Base-by-base conservation (phyloP, 1,140 invertebrate species). In the Nylanderia fulva region DNA sequence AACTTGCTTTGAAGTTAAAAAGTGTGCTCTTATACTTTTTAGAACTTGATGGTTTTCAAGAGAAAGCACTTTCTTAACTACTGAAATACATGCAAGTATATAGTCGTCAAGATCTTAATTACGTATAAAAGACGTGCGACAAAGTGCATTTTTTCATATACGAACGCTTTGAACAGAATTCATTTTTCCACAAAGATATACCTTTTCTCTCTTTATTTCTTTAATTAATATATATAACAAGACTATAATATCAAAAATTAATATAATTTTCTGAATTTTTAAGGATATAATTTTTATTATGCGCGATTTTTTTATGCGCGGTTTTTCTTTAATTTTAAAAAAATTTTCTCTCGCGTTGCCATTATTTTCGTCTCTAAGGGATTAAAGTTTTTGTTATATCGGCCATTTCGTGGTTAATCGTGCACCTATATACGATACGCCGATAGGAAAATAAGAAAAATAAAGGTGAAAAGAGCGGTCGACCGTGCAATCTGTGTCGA, bases 391-490 rank as follows among this genome's bases (percentile, higher is more conserved):
- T 45, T 52, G 8, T 72, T 61, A 33, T 36, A 24, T 48, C 18
- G 33, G 24, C 42, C 13, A 39, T 15, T 48, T n/a, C 8, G 45
- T 45, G 5, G 8, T 9, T 68, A 79, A 66, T 66, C n/a, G 8
- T 27, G 39, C 42, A 36, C 56, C 0, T 60, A 33, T 33, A 33
- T 33, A 15, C n/a, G 56, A 45, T 21, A 42, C 24, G 60, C 21
- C 76, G 3, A 79, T 79, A 56, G 1, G 63, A 79, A 66, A 79
- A 68, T 68, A 27, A 79, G 33, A n/a, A 54, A 79, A 68, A 68
- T 68, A 68, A 79, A 66, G 29, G 8, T 27, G 33, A 24, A 42
- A 56, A 79, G 33, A 54, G 63, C 61, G n/a, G 33, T 18, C 76
- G 13, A n/a, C 45, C 33, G 33, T 79, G 61, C 63, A 56, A 79